Evolutionary conservation across 2,113 vertebrate genomes (phyloP).

Genomic region (Salvelinus namaycush): DNA sequence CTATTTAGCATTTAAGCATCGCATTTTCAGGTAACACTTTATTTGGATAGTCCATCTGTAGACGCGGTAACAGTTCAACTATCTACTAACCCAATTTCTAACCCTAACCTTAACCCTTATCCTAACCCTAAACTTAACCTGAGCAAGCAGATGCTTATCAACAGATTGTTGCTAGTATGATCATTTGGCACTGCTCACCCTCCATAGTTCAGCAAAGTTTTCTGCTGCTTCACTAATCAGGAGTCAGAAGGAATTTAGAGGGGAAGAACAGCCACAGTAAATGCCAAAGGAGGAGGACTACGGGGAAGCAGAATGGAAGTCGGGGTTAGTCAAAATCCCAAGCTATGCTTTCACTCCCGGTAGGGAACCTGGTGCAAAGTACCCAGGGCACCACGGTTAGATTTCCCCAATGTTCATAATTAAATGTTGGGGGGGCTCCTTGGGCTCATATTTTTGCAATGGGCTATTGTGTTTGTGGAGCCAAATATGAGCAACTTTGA

Average conservation of each 20-base stretch:
- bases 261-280: conserved; percentile 33
- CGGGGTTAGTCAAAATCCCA: conserved; percentile 70
- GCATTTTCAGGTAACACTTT: no score
- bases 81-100: no score
- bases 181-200: no score
- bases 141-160: no score
- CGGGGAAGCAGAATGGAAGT: conserved; percentile 39
- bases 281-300: conserved; percentile 36
- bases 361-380: conserved; percentile 75
- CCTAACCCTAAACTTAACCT: no score
- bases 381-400: conserved; percentile 79
- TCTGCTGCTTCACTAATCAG: background rate
- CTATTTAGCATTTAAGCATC: no score
- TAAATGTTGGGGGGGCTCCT: conserved; percentile 86
- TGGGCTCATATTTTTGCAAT: conserved; percentile 88
- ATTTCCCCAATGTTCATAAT: conserved; percentile 94
- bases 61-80: no score
- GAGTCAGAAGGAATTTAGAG: conserved; percentile 41
- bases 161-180: no score
- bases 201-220: background rate
- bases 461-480: conserved; percentile 88
- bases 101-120: no score
- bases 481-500: conserved; percentile 96
- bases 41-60: no score
- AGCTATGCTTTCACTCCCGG: conserved; percentile 74